These are phyloP conservation scores for Mionectes olivaceus DNA, from an alignment of 2,797 vertebrate species.

Conservation along the genomic window DNA sequence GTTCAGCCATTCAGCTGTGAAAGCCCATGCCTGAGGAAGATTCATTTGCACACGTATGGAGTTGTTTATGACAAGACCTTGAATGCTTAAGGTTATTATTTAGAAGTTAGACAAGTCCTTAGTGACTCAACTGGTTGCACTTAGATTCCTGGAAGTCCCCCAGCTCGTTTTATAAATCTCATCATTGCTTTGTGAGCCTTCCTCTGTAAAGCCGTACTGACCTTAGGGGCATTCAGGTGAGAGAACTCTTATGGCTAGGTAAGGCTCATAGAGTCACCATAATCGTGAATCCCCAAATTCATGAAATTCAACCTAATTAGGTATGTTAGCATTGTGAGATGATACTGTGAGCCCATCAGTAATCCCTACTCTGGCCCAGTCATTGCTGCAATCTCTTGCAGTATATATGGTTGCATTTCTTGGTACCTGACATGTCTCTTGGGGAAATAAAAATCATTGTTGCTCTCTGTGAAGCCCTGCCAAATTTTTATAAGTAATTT, in stretches of 20 bases:
- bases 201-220: not conserved
- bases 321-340: not conserved
- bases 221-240: not conserved
- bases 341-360: not conserved
- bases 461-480: conserved; percentile 22
- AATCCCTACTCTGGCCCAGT: not conserved
- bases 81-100: not conserved
- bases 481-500: conserved; percentile 38
- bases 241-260: not conserved
- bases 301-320: not conserved
- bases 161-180: not conserved
- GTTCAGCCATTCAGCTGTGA: not conserved
- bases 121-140: not conserved
- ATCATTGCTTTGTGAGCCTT: not conserved
- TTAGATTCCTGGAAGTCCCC: not conserved
- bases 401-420: not conserved
- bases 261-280: not conserved
- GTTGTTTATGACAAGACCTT: not conserved
- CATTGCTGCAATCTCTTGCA: not conserved
- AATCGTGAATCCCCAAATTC: not conserved
- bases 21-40: not conserved
- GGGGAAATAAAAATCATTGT: conserved; percentile 1
- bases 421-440: not conserved
- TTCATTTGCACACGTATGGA: not conserved
- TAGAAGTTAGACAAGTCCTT: not conserved